Conservation (phyloP, 2,797 vertebrate genomes). For the Clarias laeviceps region DNA sequence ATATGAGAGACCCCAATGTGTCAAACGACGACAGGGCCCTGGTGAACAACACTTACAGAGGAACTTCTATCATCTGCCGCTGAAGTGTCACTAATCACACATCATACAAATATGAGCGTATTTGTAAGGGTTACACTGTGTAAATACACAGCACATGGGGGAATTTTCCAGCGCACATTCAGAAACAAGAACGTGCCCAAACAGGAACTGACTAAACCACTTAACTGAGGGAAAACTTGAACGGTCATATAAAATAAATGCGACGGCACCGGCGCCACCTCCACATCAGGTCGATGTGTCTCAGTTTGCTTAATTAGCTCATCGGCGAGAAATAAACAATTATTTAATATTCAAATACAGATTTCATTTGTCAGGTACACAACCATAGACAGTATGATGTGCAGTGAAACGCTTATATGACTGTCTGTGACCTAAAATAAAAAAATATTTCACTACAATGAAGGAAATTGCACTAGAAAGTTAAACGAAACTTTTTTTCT, state of each 20-base stretch:
- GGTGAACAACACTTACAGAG: slow-evolving; percentile 71
- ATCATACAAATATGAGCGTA: slow-evolving; percentile 36
- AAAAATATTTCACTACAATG: no score
- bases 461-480: no score
- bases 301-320: background rate
- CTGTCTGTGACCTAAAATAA: no score
- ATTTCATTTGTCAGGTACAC: no score
- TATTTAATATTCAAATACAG: no score
- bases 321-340: background rate
- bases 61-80: slow-evolving; percentile 68
- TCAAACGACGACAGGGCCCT: slow-evolving; percentile 73
- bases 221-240: background rate
- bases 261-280: background rate
- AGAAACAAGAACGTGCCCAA: slow-evolving; percentile 38
- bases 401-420: no score
- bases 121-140: slow-evolving; percentile 25
- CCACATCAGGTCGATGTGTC: background rate
- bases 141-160: slow-evolving; percentile 61
- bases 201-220: slow-evolving; percentile 18
- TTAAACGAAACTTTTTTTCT: no score
- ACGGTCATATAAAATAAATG: background rate
- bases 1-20: slow-evolving; percentile 77
- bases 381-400: no score
- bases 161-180: slow-evolving; percentile 55
- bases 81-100: slow-evolving; percentile 62